phyloP scores from a whole-genome alignment of 2,888 invertebrate species.

The Trypoxylon attenuatum region DNA sequence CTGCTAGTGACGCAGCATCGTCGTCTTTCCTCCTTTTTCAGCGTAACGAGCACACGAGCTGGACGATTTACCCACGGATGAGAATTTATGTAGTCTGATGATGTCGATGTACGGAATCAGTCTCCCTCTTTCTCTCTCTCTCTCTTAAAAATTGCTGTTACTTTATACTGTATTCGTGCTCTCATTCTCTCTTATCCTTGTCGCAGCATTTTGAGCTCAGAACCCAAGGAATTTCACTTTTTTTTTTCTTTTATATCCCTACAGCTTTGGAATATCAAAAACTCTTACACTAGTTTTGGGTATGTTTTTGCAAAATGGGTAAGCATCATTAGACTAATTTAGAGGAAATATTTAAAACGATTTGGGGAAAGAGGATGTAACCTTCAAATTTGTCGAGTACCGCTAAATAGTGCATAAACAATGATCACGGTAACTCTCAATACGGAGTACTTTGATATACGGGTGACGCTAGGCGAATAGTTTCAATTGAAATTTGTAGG shows the following conservation, averaged over 20 bases:
- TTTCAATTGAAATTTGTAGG: slow-evolving; percentile 49
- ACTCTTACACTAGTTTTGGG: slow-evolving; percentile 54
- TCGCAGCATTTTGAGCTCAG: slow-evolving; percentile 38
- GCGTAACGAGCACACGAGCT: slow-evolving; percentile 65
- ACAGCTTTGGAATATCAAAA: slow-evolving; percentile 63
- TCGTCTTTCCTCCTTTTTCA: slow-evolving; percentile 63
- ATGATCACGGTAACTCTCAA: too few relatives aligned
- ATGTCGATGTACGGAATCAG: slow-evolving; percentile 43
- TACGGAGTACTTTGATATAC: too few relatives aligned
- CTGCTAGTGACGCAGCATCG: slow-evolving; percentile 44
- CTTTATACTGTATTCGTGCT: slow-evolving; percentile 22
- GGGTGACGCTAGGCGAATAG: too few relatives aligned
- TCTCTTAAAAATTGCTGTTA: neutral
- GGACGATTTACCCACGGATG: slow-evolving; percentile 59
- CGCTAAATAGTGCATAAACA: neutral
- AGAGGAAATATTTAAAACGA: slow-evolving; percentile 44
- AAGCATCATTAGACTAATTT: slow-evolving; percentile 60
- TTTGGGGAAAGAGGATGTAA: slow-evolving; percentile 55
- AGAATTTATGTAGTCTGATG: slow-evolving; percentile 45
- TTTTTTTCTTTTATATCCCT: slow-evolving; percentile 50
- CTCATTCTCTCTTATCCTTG: slow-evolving; percentile 31
- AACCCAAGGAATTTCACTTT: slow-evolving; percentile 35
- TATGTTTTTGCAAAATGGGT: slow-evolving; percentile 62
- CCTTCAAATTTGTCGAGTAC: slow-evolving; percentile 48
- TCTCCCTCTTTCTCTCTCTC: slow-evolving; percentile 1